Evolutionary conservation across 2,113 vertebrate species (phyloP), one percentile per base, ranked within the genome.

Genomic region (Trinectes maculatus): DNA sequence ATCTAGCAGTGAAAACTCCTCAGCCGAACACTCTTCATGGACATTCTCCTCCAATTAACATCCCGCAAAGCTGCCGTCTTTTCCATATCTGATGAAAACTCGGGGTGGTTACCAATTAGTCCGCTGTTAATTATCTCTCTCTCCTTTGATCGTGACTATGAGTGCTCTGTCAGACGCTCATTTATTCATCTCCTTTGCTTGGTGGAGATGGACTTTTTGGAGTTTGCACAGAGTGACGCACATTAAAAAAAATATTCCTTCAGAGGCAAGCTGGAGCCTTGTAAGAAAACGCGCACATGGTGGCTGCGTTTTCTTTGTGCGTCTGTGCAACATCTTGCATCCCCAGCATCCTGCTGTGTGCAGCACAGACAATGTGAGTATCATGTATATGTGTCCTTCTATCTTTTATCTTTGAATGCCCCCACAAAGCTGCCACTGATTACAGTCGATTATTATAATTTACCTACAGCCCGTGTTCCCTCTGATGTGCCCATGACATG

Each of bases 91-190:
- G 87, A 81, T 90, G 89, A 91, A 92, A 90, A 93, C 90, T 92
- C 73, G 74, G 87, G 91, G 89, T 91, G 88, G 91, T 89, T 93
- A 92, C 89, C 90, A 92, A 92, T 93, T 93, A 93, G 89, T 91
- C 67, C 88, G 80, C 92, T 89, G 88, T 91, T 93, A 93, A 93
- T 93, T 91, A 93, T 92, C 89, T 89, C 86, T 80, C 80, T 87
- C 72, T 89, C 79, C 85, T 93, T 92, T 93, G 92, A 93, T 93
- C 91, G 89, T 68, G 74, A 80, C 89, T 82, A 87, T 88, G 90
- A 90, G 89, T 91, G 80, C 86, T 91, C 88, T 87, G 87, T 92
- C 92, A 92, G 88, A 88, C 58, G 19, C 83, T 91, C 88, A 92
- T 91, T 91, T 91, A 92, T 92, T 93, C 89, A 89, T 89, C 89